Evolutionary conservation across 2,113 vertebrate genomes (phyloP).

Genomic region (Shinisaurus crocodilurus): DNA sequence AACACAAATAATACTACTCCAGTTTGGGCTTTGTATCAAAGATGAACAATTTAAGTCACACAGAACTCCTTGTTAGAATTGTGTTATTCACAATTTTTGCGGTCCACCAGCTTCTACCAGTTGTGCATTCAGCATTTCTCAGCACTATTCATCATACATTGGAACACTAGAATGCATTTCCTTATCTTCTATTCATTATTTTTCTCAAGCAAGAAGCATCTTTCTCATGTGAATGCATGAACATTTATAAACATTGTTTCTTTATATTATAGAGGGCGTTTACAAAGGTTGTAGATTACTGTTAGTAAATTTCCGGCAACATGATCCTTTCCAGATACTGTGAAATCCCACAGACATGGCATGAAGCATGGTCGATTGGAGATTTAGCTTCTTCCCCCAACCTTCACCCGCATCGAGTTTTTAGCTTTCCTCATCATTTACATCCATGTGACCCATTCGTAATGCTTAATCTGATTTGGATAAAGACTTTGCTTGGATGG

Average conservation of each 20-base stretch:
- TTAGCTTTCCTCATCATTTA: slow-evolving; percentile 53
- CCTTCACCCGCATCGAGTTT: slow-evolving; percentile 9
- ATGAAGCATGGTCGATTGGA: not conserved
- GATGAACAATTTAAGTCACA: not conserved
- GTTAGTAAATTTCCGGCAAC: slow-evolving; percentile 22
- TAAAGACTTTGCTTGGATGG: slow-evolving; percentile 56
- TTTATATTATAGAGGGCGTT: slow-evolving; percentile 8
- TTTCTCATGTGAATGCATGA: slow-evolving; percentile 15
- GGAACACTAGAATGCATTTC: slow-evolving; percentile 2
- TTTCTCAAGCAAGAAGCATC: slow-evolving; percentile 16
- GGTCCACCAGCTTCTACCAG: not conserved
- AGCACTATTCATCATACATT: not conserved
- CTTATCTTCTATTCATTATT: slow-evolving; percentile 28
- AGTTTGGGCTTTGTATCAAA: not conserved
- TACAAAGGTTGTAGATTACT: slow-evolving; percentile 33
- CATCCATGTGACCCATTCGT: slow-evolving; percentile 37
- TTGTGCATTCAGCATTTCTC: not conserved
- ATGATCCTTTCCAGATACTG: slow-evolving; percentile 34
- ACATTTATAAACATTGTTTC: slow-evolving; percentile 26
- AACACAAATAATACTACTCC: not conserved
- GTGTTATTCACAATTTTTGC: not conserved
- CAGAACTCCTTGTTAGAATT: not conserved
- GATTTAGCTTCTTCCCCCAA: slow-evolving; percentile 33
- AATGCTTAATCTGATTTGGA: slow-evolving; percentile 63
- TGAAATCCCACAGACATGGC: not conserved